Percentiles rank a stretch among this genome's conserved stretches.
These are phyloP conservation scores for Liopterus haemorrhoidalis DNA, from an alignment of 2,888 invertebrate genomes.

Conservation along the genomic window DNA sequence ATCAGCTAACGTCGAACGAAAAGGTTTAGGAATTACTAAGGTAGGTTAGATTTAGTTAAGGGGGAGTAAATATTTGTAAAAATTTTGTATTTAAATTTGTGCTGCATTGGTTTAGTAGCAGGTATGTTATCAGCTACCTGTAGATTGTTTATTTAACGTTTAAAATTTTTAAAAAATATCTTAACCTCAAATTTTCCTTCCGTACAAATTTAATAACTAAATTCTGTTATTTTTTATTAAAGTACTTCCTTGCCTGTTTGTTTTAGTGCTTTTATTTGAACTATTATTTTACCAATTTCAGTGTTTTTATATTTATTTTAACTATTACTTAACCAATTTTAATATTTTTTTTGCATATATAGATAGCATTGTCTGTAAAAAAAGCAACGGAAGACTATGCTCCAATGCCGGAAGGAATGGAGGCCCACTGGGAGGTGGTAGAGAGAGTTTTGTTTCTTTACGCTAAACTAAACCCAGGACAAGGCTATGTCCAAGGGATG, in stretches of 20 bases:
- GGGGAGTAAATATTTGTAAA: too few species aligned
- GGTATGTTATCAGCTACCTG: constrained; percentile 29
- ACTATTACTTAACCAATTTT: constrained; percentile 12
- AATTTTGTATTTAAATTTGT: constrained; percentile 29
- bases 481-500: constrained; percentile 97
- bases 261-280: constrained; percentile 9
- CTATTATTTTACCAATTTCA: neutral
- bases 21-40: constrained; percentile 84
- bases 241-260: constrained; percentile 18
- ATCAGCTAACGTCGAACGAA: constrained; percentile 81
- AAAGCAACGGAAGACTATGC: constrained; percentile 76
- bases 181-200: constrained; percentile 23
- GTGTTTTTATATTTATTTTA: constrained; percentile 5
- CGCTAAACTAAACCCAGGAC: constrained; percentile 96
- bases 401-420: constrained; percentile 81
- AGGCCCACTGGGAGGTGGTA: constrained; percentile 98
- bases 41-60: too few species aligned
- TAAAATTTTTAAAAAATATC: constrained; percentile 13
- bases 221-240: constrained; percentile 39
- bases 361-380: constrained; percentile 67
- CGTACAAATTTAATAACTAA: constrained; percentile 27
- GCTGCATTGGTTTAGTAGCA: constrained; percentile 36
- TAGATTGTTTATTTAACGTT: constrained; percentile 7
- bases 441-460: constrained; percentile 95
- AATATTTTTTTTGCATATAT: constrained; percentile 23